phyloP scores from a whole-genome alignment of 2,888 invertebrate genomes.

The Gastracanthus pulcherrimus region DNA sequence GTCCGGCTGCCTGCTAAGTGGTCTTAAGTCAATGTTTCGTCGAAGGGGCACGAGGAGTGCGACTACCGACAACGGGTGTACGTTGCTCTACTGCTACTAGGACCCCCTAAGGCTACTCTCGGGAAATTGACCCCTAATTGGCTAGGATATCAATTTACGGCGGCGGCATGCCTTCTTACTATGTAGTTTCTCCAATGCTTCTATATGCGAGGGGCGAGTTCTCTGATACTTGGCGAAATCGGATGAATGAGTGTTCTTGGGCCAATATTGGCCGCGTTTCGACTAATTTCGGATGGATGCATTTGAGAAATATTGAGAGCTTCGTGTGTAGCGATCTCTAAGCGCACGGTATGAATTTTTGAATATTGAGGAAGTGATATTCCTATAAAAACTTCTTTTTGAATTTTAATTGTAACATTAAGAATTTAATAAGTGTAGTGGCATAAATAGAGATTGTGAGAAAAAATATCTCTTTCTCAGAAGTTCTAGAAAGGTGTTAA shows the following conservation, averaged over 20 bases:
- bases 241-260: not conserved
- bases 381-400: too few relatives aligned
- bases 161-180: not conserved
- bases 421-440: too few relatives aligned
- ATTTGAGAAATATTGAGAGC: too few relatives aligned
- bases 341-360: not conserved
- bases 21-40: constrained; percentile 69
- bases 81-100: not conserved
- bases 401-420: too few relatives aligned
- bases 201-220: not conserved
- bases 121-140: constrained; percentile 63
- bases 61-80: constrained; percentile 11
- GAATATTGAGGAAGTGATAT: too few relatives aligned
- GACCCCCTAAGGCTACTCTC: constrained; percentile 2
- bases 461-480: too few relatives aligned
- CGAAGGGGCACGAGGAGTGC: constrained; percentile 21
- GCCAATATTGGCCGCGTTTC: constrained; percentile 16
- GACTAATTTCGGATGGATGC: not conserved
- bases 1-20: constrained; percentile 68
- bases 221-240: constrained; percentile 3
- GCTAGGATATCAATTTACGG: constrained; percentile 63
- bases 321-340: too few relatives aligned
- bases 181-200: not conserved
- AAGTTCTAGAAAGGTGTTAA: too few relatives aligned
- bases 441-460: too few relatives aligned